Conservation (phyloP, 2,888 invertebrate genomes). For the Tubulanus polymorphus region DNA sequence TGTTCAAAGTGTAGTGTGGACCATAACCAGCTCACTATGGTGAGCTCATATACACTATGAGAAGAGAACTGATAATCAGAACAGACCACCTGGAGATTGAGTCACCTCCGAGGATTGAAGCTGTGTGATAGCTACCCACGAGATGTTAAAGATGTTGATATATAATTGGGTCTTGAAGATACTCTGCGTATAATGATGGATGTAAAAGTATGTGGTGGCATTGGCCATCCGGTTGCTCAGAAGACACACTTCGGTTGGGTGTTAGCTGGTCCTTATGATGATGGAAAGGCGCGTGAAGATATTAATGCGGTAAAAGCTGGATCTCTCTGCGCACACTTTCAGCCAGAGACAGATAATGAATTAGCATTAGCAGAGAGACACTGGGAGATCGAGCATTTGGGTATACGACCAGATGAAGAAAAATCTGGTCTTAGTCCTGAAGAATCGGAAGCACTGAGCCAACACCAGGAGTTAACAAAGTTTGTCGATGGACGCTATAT, state of each 20-base stretch:
- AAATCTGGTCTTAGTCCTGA: not conserved
- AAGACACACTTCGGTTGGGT: not conserved
- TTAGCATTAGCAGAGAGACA: not conserved
- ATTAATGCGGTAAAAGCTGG: no score
- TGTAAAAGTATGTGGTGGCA: not conserved
- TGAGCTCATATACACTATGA: no score
- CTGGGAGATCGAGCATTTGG: slow-evolving; percentile 1
- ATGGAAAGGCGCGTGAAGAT: no score
- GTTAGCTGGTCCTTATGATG: not conserved
- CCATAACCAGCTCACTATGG: no score
- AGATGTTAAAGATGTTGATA: not conserved
- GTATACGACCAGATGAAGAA: not conserved
- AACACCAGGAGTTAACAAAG: not conserved
- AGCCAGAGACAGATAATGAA: not conserved
- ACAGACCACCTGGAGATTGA: not conserved
- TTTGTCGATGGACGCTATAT: not conserved
- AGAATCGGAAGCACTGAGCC: not conserved
- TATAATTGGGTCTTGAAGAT: not conserved
- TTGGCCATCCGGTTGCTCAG: not conserved
- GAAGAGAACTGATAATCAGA: no score
- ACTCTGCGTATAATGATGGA: not conserved
- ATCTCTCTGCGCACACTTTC: not conserved
- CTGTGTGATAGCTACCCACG: not conserved
- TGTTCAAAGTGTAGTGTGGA: no score
- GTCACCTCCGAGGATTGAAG: not conserved